phyloP scores from a whole-genome alignment of 2,797 vertebrate genomes.

The Eulemur albifrons region DNA sequence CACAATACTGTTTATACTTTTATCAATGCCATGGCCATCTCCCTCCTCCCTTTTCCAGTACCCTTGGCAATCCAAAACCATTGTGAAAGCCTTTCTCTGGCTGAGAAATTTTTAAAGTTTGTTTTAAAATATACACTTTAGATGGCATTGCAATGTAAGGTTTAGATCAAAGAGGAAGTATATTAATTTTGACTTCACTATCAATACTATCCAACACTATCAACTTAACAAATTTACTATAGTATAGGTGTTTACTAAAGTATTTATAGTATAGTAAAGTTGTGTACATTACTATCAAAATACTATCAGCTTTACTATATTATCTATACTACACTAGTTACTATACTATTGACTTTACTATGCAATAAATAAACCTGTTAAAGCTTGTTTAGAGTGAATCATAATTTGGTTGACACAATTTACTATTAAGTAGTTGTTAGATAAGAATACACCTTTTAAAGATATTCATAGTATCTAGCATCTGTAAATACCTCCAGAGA shows the following conservation, averaged over 20 bases:
- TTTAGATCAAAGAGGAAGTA: neutral
- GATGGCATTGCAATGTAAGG: neutral
- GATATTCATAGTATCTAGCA: neutral
- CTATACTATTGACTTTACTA: neutral
- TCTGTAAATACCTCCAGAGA: neutral
- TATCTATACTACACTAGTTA: neutral
- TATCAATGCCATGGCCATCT: neutral
- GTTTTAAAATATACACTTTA: neutral
- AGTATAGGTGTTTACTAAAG: neutral
- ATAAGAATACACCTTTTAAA: constrained; percentile 11
- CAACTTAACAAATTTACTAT: neutral
- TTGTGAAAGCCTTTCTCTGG: neutral
- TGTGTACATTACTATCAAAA: neutral
- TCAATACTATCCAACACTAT: neutral
- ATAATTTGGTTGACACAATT: neutral
- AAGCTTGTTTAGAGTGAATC: neutral
- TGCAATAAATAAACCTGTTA: constrained; percentile 4
- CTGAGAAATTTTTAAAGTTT: neutral
- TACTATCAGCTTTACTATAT: neutral
- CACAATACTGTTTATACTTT: constrained; percentile 46
- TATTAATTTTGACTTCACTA: constrained; percentile 12
- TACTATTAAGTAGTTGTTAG: neutral
- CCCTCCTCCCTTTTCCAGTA: constrained; percentile 26
- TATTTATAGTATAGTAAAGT: neutral
- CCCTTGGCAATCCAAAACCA: neutral